A percentile compares a stretch with the other conserved stretches of the same genome.
Evolutionary conservation across 2,113 vertebrate genomes (phyloP).

Genomic region (Isichthys henryi): DNA sequence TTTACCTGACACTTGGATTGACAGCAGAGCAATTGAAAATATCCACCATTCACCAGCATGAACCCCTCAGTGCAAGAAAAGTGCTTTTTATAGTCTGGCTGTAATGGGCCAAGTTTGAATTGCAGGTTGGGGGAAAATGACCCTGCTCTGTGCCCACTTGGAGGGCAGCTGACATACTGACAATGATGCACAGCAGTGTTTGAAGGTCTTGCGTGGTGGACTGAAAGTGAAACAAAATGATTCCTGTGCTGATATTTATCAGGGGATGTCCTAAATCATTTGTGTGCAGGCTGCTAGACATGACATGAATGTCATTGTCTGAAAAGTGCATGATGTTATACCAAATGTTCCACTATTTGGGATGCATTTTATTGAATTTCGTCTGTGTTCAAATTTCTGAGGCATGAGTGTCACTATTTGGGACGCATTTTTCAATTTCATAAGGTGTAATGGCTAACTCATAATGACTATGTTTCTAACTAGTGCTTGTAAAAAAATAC

Average conservation of each 20-base stretch:
- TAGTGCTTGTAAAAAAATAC: background rate
- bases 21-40: conserved; percentile 76
- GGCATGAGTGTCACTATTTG: background rate
- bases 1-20: conserved; percentile 76
- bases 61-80: conserved; percentile 69
- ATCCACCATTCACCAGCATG: conserved; percentile 68
- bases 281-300: background rate
- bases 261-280: conserved; percentile 49
- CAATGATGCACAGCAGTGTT: conserved; percentile 59
- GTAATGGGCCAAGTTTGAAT: conserved; percentile 76
- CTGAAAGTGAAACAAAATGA: conserved; percentile 49
- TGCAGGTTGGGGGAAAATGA: conserved; percentile 73
- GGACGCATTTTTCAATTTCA: background rate
- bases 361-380: background rate
- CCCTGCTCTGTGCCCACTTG: conserved; percentile 60
- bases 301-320: background rate
- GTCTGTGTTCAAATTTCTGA: background rate
- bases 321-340: background rate
- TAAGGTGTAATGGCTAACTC: background rate
- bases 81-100: conserved; percentile 76
- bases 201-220: conserved; percentile 53
- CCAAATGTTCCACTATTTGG: background rate
- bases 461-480: background rate
- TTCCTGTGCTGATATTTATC: conserved; percentile 55
- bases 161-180: conserved; percentile 68